Evolutionary conservation across 2,113 vertebrate species (phyloP).

Genomic region (Misgurnus anguillicaudatus): DNA sequence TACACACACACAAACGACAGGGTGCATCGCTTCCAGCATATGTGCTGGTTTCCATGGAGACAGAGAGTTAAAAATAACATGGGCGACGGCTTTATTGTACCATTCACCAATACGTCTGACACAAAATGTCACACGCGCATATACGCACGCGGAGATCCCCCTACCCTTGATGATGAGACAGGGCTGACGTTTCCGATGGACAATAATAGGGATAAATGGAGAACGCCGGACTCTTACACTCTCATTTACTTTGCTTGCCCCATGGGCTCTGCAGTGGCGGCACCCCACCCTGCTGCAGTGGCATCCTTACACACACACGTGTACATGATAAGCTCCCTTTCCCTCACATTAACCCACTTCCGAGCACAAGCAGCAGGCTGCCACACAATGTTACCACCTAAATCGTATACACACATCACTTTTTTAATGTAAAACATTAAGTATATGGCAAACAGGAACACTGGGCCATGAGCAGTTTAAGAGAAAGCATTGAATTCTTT

Average conservation of each 20-base stretch:
- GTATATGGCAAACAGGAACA: background rate
- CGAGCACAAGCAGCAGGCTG: constrained; percentile 30
- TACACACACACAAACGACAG: constrained; percentile 36
- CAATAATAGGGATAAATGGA: constrained; percentile 30
- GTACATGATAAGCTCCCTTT: constrained; percentile 33
- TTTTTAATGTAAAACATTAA: background rate
- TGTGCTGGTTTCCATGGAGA: constrained; percentile 68
- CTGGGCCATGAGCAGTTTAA: background rate
- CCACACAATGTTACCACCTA: constrained; percentile 8
- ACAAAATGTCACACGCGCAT: constrained; percentile 46
- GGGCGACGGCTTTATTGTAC: constrained; percentile 59
- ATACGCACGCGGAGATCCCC: constrained; percentile 40
- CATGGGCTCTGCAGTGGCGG: constrained; percentile 53
- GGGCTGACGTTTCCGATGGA: constrained; percentile 27
- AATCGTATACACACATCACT: background rate
- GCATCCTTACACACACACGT: constrained; percentile 37
- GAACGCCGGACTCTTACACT: constrained; percentile 10
- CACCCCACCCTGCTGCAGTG: constrained; percentile 58
- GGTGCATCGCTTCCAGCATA: constrained; percentile 53
- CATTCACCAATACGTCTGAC: constrained; percentile 54
- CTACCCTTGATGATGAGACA: background rate
- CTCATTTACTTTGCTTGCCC: constrained; percentile 26
- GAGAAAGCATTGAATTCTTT: background rate
- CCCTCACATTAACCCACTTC: constrained; percentile 44
- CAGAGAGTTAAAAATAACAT: constrained; percentile 60